These are phyloP conservation scores for Holothuria glaberrima DNA, from an alignment of 35 echinoderm and acorn worm species.

Conservation along the genomic window DNA sequence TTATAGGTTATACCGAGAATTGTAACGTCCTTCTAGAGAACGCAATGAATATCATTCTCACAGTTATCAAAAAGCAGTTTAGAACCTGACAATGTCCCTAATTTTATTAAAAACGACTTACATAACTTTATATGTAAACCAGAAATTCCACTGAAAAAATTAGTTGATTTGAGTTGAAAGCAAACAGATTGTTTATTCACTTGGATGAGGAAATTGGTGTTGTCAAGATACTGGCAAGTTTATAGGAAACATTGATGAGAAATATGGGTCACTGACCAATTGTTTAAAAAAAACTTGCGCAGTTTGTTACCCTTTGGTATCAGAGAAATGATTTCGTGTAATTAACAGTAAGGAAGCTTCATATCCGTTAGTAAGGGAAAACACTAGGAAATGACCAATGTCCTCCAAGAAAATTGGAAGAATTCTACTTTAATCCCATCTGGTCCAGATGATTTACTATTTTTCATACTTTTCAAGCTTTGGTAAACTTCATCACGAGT, in stretches of 20 bases:
- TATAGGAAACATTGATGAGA: not conserved
- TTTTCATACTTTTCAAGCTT: too few relatives aligned
- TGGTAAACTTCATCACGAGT: too few relatives aligned
- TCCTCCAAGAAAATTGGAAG: not conserved
- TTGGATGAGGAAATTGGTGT: not conserved
- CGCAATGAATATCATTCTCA: not conserved
- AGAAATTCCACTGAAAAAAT: constrained; percentile 8
- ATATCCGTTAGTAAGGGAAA: not conserved
- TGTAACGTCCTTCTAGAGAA: not conserved
- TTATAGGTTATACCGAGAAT: constrained; percentile 1
- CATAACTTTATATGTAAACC: not conserved
- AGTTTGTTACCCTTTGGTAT: not conserved
- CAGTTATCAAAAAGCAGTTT: not conserved
- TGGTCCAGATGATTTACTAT: not conserved
- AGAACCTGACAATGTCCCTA: constrained; percentile 4
- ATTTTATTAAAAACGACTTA: not conserved
- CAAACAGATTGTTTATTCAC: not conserved
- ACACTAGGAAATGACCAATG: not conserved
- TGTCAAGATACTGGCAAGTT: not conserved
- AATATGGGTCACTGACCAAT: not conserved
- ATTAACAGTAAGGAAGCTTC: not conserved
- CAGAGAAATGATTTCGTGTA: not conserved
- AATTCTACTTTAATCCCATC: too few relatives aligned
- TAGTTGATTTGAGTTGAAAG: not conserved
- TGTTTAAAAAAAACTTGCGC: not conserved